These are phyloP conservation scores for Serrognathus titanus DNA, from an alignment of 2,888 invertebrate genomes.

Conservation along the genomic window DNA sequence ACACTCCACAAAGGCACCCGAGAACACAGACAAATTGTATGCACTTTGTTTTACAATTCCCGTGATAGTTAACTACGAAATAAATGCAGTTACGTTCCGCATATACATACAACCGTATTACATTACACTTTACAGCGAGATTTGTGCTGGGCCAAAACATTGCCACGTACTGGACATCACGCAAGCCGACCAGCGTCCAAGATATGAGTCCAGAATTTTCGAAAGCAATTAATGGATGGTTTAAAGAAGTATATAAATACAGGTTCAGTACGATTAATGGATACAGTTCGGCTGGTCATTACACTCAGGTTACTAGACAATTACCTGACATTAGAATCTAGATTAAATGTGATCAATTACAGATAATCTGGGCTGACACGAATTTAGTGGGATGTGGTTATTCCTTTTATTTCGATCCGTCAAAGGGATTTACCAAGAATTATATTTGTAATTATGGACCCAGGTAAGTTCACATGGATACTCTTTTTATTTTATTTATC, in stretches of 20 bases:
- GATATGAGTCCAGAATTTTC: constrained; percentile 70
- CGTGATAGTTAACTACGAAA: no score
- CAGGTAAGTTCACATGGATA: constrained; percentile 51
- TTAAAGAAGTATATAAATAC: constrained; percentile 68
- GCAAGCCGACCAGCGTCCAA: constrained; percentile 54
- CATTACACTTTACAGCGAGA: constrained; percentile 51
- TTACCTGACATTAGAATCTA: background rate
- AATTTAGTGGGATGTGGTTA: constrained; percentile 84
- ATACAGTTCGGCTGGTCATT: constrained; percentile 74
- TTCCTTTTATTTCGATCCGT: constrained; percentile 73
- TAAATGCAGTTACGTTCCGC: no score
- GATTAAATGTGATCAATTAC: background rate
- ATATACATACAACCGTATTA: background rate
- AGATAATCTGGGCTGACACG: constrained; percentile 88
- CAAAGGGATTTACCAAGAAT: constrained; percentile 72
- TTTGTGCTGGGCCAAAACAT: constrained; percentile 85
- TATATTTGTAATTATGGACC: constrained; percentile 86
- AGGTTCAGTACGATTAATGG: constrained; percentile 52
- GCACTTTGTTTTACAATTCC: no score
- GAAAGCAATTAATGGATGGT: constrained; percentile 76
- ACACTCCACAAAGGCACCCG: no score
- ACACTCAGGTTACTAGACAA: constrained; percentile 65
- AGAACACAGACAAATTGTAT: no score
- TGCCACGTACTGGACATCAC: constrained; percentile 77
- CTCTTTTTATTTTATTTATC: constrained; percentile 2